Evolutionary conservation across 2,888 invertebrate species (phyloP), one percentile per base, ranked within the genome.

Genomic region (Himalopsyche japonica): DNA sequence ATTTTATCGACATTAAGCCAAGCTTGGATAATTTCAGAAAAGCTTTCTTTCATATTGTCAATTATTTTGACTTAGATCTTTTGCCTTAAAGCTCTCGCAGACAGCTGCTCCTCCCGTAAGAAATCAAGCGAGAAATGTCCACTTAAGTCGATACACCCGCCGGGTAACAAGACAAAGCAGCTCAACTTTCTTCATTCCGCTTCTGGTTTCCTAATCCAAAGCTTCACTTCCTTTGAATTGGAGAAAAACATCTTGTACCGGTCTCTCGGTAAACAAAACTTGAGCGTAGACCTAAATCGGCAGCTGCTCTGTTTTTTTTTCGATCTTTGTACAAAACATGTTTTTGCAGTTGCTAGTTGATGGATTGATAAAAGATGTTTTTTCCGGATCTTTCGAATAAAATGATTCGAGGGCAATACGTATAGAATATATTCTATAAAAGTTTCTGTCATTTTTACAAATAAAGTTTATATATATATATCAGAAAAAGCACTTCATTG

Each of bases 121-220:
- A 76, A 76, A 76, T 30, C 24, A 76, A 76, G 34, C 83, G 85
- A 86, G 78, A 83, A 86, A 83, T 82, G 86, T 86, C 86, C 86
- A 85, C 86, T 86, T 80, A 83, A 85, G 81, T 76, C 82, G 84
- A 83, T 86, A 83, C 64, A 76, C 64, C 79, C 64, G 57, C 37
- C 70, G 80, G 76, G 76, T 27, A n/a, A 70, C 81, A 49, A 77
- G 10, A 57, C 57, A 57, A 57, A 12, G 24, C 43, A 43, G 43
- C 80, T 80, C 76, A 80, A 76, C 83, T 76, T 34, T n/a, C 48
- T 27, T n/a, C 32, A 32, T 48, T n/a, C 83, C 76, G 30, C 48
- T 80, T 37, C 47, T 10, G 30, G 80, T 24, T 37, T 83, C 83
- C 83, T 80, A 48, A 80, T 79, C 76, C 83, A 27, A 43, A 57